Evolutionary conservation across 1,140 invertebrate genomes (phyloP), one percentile per base, ranked within the genome.

Genomic region (Scaptomyza montana): DNA sequence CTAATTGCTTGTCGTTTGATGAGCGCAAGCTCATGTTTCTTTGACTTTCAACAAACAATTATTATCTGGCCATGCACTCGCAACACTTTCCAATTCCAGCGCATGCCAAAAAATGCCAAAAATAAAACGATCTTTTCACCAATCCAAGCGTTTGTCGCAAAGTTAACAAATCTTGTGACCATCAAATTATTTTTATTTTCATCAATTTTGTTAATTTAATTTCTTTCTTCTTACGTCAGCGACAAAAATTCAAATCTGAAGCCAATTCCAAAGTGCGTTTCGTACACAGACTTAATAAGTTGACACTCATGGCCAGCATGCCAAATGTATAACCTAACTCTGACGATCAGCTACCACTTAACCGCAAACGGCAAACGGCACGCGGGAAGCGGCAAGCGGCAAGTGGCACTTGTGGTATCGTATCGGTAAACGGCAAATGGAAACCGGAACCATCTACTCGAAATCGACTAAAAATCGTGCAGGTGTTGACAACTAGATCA

Each of bases 401-500:
- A 21, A 46, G 33, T 9, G 30, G 30, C 30, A 33, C 30, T 33
- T 33, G 30, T 33, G 30, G 30, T 33, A 33, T 33, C 30, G 30
- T 33, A 59, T 13, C 19, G 56, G 43, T 45, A 54, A 68, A 66
- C 50, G 62, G 54, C 55, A 46, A 54, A 53, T 61, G 51, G 71
- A 62, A 74, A 69, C 71, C 71, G 71, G 71, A 74, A 74, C 71
- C 71, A 74, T 50, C 56, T 19, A 43, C 39, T 66, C 45, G 21
- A 25, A 50, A 57, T 43, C 12, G 9, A 41, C 50, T 56, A 69
- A 84, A 74, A 74, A 36, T 51, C 77, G 82, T 78, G 82, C 77
- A 82, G 82, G 75, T 87, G 78, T 86, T 82, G 82, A 86, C 78
- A 86, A 86, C 82, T 86, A 78, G 82, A 82, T 86, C 82, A 86